A percentile compares a stretch with the other conserved stretches of the same genome.
Conservation (phyloP, 2,113 vertebrate genomes). For the Pterocles burchelli region DNA sequence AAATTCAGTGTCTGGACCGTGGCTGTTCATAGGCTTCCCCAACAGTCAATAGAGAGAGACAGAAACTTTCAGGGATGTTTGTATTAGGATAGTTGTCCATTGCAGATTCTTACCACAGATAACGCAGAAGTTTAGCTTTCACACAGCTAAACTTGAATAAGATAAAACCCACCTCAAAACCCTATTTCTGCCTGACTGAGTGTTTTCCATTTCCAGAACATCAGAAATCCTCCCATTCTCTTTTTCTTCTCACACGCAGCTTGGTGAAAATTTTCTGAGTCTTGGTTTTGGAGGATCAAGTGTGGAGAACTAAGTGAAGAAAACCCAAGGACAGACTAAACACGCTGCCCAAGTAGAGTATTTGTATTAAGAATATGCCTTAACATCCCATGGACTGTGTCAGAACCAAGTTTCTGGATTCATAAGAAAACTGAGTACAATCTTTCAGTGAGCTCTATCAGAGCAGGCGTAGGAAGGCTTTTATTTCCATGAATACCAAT, state of each 20-base stretch:
- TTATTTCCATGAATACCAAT: background rate
- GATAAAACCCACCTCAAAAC: background rate
- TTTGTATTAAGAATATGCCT: background rate
- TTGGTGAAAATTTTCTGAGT: background rate
- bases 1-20: background rate
- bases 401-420: background rate
- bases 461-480: background rate
- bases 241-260: background rate
- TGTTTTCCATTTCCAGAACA: background rate
- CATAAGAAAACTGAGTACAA: background rate
- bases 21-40: background rate
- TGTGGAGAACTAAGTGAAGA: background rate
- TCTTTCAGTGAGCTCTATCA: background rate
- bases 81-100: background rate
- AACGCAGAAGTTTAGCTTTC: background rate
- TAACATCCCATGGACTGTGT: background rate
- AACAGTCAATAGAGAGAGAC: background rate
- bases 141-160: background rate
- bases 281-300: background rate
- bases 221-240: background rate
- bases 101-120: background rate
- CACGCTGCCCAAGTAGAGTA: background rate
- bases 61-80: background rate
- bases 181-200: background rate
- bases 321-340: background rate